Evolutionary conservation across 2,797 vertebrate genomes (phyloP), one percentile per base, ranked within the genome.

Genomic region (Catamblyrhynchus diadema): DNA sequence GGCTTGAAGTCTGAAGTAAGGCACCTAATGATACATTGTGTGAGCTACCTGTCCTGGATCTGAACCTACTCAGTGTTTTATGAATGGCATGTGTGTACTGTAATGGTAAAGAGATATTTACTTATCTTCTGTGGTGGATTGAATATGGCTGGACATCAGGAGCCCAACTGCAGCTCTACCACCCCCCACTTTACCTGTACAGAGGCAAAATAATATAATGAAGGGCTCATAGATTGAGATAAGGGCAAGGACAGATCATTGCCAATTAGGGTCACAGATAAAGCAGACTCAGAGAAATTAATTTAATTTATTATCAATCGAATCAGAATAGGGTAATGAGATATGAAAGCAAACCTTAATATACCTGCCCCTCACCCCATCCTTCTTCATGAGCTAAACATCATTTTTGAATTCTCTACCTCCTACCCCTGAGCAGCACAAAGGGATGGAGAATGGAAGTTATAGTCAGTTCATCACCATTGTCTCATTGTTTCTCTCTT

Each of bases 331-430:
- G 12, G 2, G 7, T 32, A 66, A 66, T 9, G 10, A 88, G 30
- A 66, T 45, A 33, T 53, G 7, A 66, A 66, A 73, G 3, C 21
- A 60, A 66, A 47, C 19, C 10, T 23, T 47, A 53, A 59, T 39
- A 30, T 3, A 30, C 1, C n/a, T 47, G 8, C 4, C 30, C 11
- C 3, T 1, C 8, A n/a, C 8, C 12, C 4, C 1, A 9, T 22
- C 10, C 33, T 74, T 60, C 12, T 41, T 32, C 27, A 45, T 20
- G 10, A 12, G 12, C 15, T 61, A 54, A 74, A 14, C 5, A 24
- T n/a, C 0, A 9, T 54, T 60, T 33, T 8, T 41, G 21, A 81
- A 41, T 53, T 60, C 25, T 53, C 47, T 61, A 3, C 5, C 2
- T 35, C 10, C 33, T 28, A 15, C 2, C 14, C 33, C 12, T 32